These are phyloP conservation scores for Kryptolebias ocellatus DNA, from an alignment of 2,797 vertebrate genomes.

Conservation along the genomic window DNA sequence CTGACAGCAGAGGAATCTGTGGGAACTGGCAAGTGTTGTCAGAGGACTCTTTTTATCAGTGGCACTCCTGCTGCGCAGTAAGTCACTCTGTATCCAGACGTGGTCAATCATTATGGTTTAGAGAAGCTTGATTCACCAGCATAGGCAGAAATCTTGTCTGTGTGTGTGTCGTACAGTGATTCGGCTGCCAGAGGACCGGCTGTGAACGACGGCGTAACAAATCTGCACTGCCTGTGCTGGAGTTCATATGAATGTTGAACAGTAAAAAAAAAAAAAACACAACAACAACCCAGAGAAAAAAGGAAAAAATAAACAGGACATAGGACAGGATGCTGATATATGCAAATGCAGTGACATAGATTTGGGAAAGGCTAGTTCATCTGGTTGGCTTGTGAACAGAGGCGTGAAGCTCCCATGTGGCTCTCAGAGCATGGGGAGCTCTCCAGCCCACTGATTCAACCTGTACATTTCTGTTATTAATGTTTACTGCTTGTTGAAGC, in stretches of 20 bases:
- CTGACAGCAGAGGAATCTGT: constrained; percentile 50
- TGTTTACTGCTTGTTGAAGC: constrained; percentile 98
- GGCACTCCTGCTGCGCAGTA: constrained; percentile 54
- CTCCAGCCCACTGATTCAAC: constrained; percentile 93
- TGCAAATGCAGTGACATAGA: constrained; percentile 84
- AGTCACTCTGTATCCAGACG: constrained; percentile 59
- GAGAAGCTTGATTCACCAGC: constrained; percentile 60
- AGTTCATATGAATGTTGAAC: constrained; percentile 50
- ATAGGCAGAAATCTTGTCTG: constrained; percentile 60
- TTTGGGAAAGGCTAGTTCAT: constrained; percentile 75
- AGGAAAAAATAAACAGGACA: constrained; percentile 68
- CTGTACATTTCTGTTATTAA: constrained; percentile 99
- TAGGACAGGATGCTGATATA: constrained; percentile 82
- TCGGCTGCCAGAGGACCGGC: constrained; percentile 70
- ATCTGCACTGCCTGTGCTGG: constrained; percentile 66
- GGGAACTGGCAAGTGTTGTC: constrained; percentile 57
- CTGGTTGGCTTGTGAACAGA: constrained; percentile 88
- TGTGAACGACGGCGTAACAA: constrained; percentile 66
- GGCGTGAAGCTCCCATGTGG: constrained; percentile 88
- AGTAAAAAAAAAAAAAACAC: neutral
- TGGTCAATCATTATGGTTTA: constrained; percentile 56
- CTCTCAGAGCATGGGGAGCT: constrained; percentile 89
- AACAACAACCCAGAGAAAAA: neutral
- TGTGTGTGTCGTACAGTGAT: constrained; percentile 42
- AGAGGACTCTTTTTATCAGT: constrained; percentile 70